Base-by-base conservation (phyloP, 2,888 invertebrate genomes). In the Euproctis similis region DNA sequence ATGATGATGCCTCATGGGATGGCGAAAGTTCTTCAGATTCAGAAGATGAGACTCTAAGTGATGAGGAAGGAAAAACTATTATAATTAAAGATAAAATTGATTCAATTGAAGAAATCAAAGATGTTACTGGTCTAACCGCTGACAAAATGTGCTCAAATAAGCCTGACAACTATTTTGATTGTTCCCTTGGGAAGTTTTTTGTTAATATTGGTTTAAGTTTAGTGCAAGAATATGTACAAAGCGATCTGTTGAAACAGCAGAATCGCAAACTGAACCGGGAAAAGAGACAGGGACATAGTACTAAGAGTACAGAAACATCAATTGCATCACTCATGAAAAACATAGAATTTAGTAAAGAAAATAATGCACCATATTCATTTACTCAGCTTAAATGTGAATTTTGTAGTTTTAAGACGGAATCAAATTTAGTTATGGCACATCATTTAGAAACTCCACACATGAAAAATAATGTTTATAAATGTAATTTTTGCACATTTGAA, bases 381-480 rank as follows among this genome's bases (percentile, higher is more conserved):
- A 86, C 88, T 42, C 87, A 91, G 71, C 92, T 91, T 54, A 94
- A 93, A 64, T 96, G 96, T 70, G 91, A 94, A 60, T 92, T 91
- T 67, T 96, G 96, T 78, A 92, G 88, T 72, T 96, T 95, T 78
- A 94, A 94, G 75, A 92, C 95, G 0, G 96, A 96, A 65, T 96
- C 95, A 1, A 82, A 87, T 7, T 73, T 95, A 42, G 92, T 91
- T 8, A 89, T 96, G 90, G 89, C 93, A 12, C 91, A 94, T 65
- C 96, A 96, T 68, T 86, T 95, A 60, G 95, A 95, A 67, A 94
- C 94, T 4, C 96, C 96, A 5, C 96, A 96, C 62, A 93, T 95
- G 92, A 92, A 92, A 46, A 94, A 94, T 59, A 92, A 92, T 59
- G 87, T 92, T 27, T 94, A 93, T 74, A 90, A 89, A 60, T 97